Percentiles rank a stretch among this genome's conserved stretches.
These are phyloP conservation scores for Micromesistius poutassou DNA, from an alignment of 2,797 vertebrate species.

Conservation along the genomic window DNA sequence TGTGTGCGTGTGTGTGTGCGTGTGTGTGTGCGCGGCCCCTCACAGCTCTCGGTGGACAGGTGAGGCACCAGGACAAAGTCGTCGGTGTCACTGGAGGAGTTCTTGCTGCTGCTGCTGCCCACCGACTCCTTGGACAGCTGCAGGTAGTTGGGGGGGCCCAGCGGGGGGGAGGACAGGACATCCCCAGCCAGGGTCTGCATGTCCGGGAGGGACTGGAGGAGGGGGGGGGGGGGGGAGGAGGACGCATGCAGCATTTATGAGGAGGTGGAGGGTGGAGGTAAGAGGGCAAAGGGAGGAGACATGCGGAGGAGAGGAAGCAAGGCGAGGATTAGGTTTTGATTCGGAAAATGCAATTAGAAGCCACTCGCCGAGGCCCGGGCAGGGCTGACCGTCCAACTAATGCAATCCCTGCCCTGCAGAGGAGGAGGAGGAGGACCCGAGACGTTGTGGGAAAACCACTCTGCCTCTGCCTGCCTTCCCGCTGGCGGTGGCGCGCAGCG, in stretches of 20 bases:
- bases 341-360: constrained; percentile 31
- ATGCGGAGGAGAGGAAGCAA: constrained; percentile 1
- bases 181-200: constrained; percentile 94
- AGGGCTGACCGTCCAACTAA: constrained; percentile 37
- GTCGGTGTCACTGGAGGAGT: constrained; percentile 94
- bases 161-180: constrained; percentile 85
- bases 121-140: constrained; percentile 96
- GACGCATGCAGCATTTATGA: not conserved
- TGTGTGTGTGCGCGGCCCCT: constrained; percentile 53
- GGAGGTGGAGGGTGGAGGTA: not conserved
- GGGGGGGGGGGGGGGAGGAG: not conserved
- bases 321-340: constrained; percentile 22
- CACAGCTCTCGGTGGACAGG: constrained; percentile 90
- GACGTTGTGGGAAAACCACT: constrained; percentile 34
- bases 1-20: not conserved
- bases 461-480: constrained; percentile 18
- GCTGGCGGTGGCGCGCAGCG: constrained; percentile 8
- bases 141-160: constrained; percentile 91
- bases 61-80: constrained; percentile 98
- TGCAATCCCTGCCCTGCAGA: constrained; percentile 25
- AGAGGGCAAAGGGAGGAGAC: constrained; percentile 4
- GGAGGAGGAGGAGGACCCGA: constrained; percentile 28
- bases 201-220: constrained; percentile 87
- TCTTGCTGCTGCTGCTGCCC: constrained; percentile 95
- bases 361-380: constrained; percentile 25